Evolutionary conservation across 2,888 invertebrate genomes (phyloP), one percentile per base, ranked within the genome.

Genomic region (Carpatolechia fugitivella): DNA sequence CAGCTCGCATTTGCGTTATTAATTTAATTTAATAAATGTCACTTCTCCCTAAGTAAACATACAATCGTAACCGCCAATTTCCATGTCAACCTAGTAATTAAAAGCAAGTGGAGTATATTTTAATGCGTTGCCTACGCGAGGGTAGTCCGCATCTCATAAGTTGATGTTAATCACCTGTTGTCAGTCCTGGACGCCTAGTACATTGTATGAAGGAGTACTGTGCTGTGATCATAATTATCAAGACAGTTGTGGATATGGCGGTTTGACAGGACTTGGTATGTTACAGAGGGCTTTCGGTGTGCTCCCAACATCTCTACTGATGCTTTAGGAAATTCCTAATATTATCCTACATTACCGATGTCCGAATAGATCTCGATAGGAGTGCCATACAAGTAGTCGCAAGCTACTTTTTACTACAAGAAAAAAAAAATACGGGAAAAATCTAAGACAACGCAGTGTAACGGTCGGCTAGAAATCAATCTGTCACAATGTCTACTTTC

Each of bases 191-290:
- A 5, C 40, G 40, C 40, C 40, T 41, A 41, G 40, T 41, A 41
- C 40, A 41, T 41, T 18, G 40, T 10, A 41, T 41, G 40, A 41
- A 18, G 29, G 13, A 29, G 44, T 44, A 13, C 44, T 29, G 29
- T 29, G 44, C 44, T 44, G 24, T 44, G 29, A 44, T 44, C 29
- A 44, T 44, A 44, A 44, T 44, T 44, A 44, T 44, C 24, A 44
- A 44, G 44, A 44, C 44, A 29, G 44, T 44, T 44, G 24, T 44
- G 44, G 13, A 44, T 44, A 44, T 44, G 44, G 44, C 13, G 44
- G 44, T 24, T 20, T 44, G 44, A 44, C 44, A 44, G 44, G 29
- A 7, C 44, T 44, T 20, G 13, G 24, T 44, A 13, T 29, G 40
- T 41, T 38, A 16, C 38, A 14, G 18, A 41, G 40, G 16, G 3